A percentile compares a stretch with the other conserved stretches of the same genome.
phyloP scores from a whole-genome alignment of 1,140 invertebrate species.

The Drosophila tropicalis region DNA sequence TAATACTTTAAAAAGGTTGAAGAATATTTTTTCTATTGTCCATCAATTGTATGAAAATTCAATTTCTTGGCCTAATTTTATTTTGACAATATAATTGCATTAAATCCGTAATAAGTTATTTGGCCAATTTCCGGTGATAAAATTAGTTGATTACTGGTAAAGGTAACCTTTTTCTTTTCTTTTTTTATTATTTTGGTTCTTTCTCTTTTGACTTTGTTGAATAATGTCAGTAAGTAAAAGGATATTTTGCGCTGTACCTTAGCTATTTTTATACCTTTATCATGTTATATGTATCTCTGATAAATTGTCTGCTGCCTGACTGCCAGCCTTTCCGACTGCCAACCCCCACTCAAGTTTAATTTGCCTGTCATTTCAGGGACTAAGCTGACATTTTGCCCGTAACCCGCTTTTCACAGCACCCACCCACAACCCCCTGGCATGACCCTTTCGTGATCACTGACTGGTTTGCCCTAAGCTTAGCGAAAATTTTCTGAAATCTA shows the following conservation, averaged over 20 bases:
- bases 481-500: slow-evolving; percentile 71
- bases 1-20: no score
- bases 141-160: slow-evolving; percentile 2
- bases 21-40: no score
- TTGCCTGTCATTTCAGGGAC: slow-evolving; percentile 70
- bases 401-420: slow-evolving; percentile 26
- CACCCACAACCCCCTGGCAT: not conserved
- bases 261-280: slow-evolving; percentile 46
- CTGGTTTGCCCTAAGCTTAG: slow-evolving; percentile 43
- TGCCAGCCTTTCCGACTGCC: slow-evolving; percentile 32
- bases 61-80: not conserved
- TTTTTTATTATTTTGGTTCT: not conserved
- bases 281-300: slow-evolving; percentile 55
- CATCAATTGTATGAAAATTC: no score
- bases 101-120: not conserved
- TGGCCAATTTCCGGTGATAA: slow-evolving; percentile 3
- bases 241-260: slow-evolving; percentile 10
- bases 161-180: not conserved
- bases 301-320: slow-evolving; percentile 64
- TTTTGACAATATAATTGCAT: not conserved
- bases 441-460: slow-evolving; percentile 11
- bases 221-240: slow-evolving; percentile 26
- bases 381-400: slow-evolving; percentile 70
- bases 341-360: slow-evolving; percentile 69
- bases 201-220: not conserved